These are phyloP conservation scores for Cryptotermes secundus DNA, from an alignment of 1,140 invertebrate species.

Conservation along the genomic window DNA sequence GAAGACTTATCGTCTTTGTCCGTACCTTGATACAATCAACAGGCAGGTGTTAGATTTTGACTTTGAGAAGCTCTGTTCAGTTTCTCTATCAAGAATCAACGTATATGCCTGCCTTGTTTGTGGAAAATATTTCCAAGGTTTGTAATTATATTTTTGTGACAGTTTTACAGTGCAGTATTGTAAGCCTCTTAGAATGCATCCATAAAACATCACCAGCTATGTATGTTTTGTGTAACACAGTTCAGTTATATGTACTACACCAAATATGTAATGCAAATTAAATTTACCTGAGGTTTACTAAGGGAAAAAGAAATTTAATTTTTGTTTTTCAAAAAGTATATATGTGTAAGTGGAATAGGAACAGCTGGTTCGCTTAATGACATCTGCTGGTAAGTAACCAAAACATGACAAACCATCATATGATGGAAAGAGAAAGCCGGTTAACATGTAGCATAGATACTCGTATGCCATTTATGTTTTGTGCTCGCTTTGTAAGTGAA, in stretches of 20 bases:
- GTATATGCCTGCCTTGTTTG: constrained; percentile 99
- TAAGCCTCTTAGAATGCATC: too few relatives aligned
- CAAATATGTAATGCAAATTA: too few relatives aligned
- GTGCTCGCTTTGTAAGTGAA: not conserved
- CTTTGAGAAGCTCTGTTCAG: constrained; percentile 99
- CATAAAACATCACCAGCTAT: too few relatives aligned
- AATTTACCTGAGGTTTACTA: too few relatives aligned
- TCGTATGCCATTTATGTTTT: not conserved
- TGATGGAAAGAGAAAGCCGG: not conserved
- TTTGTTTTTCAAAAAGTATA: too few relatives aligned
- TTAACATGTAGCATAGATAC: not conserved
- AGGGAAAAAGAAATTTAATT: too few relatives aligned
- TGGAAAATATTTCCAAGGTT: constrained; percentile 97
- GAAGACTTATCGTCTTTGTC: constrained; percentile 63
- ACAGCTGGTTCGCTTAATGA: too few relatives aligned
- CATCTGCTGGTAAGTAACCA: not conserved
- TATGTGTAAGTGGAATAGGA: too few relatives aligned
- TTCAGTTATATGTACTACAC: too few relatives aligned
- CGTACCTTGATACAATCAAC: constrained; percentile 96
- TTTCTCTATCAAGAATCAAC: constrained; percentile 97
- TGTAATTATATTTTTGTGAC: not conserved
- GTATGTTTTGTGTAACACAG: too few relatives aligned
- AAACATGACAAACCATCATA: not conserved
- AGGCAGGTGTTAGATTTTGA: constrained; percentile 98
- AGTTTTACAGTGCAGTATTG: not conserved